Evolutionary conservation across 1,140 invertebrate genomes (phyloP).

Genomic region (Caenorhabditis tropicalis): DNA sequence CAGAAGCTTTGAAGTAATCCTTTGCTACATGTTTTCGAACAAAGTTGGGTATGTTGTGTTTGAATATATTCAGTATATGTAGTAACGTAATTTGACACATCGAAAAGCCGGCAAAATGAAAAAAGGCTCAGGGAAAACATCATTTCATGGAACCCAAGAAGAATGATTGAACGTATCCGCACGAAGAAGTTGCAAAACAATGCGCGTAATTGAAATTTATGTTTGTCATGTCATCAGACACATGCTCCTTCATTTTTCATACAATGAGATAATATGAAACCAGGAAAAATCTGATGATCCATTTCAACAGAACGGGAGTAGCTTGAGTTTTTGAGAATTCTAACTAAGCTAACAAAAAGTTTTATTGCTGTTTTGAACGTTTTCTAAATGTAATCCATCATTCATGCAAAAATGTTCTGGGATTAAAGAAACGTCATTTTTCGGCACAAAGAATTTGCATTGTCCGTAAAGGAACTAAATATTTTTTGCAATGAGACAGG

Average conservation of each 20-base stretch:
- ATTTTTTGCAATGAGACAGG: background rate
- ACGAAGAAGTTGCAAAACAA: background rate
- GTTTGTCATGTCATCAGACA: background rate
- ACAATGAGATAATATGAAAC: background rate
- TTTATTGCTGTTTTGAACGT: too few relatives aligned
- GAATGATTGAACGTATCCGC: background rate
- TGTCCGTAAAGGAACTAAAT: background rate
- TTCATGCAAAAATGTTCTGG: background rate
- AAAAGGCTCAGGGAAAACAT: background rate
- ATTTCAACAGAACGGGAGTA: too few relatives aligned
- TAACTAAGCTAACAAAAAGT: too few relatives aligned
- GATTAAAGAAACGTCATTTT: background rate
- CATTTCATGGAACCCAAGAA: background rate
- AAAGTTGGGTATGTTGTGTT: too few relatives aligned
- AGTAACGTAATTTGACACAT: background rate
- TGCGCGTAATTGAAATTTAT: background rate
- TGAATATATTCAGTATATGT: too few relatives aligned
- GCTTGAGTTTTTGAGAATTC: too few relatives aligned
- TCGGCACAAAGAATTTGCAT: background rate
- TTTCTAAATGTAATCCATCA: background rate
- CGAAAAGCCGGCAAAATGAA: background rate
- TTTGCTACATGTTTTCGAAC: too few relatives aligned
- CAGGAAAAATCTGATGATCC: too few relatives aligned
- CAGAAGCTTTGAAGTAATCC: too few relatives aligned
- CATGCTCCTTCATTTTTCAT: background rate